These are phyloP conservation scores for Saccostrea glomerata DNA, from an alignment of 1,140 invertebrate genomes.

Conservation along the genomic window DNA sequence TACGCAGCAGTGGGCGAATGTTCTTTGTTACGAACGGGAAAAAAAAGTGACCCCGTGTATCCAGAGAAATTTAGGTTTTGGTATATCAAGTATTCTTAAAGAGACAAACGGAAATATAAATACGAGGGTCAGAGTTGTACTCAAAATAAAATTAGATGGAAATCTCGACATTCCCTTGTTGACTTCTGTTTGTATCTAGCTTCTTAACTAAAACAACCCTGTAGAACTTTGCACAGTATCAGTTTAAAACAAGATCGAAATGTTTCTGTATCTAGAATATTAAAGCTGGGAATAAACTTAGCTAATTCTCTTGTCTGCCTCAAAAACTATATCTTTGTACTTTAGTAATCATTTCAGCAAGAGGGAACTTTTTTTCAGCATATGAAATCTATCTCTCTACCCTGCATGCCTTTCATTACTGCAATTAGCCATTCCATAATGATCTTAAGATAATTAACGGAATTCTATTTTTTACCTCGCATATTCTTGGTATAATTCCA, in stretches of 20 bases:
- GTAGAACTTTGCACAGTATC: not conserved
- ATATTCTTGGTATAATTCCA: slow-evolving; percentile 74
- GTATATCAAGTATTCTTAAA: not conserved
- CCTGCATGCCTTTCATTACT: not conserved
- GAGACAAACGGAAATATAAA: not conserved
- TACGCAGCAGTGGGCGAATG: not conserved
- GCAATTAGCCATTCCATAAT: slow-evolving; percentile 14
- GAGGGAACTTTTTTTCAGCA: not conserved
- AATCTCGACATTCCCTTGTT: not conserved
- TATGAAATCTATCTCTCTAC: not conserved
- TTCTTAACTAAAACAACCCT: not conserved
- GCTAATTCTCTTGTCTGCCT: not conserved
- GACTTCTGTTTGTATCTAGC: not conserved
- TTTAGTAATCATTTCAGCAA: slow-evolving; percentile 3
- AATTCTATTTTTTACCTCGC: slow-evolving; percentile 67
- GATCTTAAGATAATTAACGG: not conserved
- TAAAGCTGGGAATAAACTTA: slow-evolving; percentile 7
- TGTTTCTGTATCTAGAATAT: not conserved
- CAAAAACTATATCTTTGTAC: not conserved
- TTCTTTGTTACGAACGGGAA: not conserved
- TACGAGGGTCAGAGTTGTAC: not conserved
- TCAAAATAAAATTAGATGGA: not conserved
- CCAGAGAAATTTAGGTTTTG: not conserved
- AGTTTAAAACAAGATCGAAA: not conserved
- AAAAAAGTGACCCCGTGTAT: not conserved